Conservation (phyloP, 92 coral and sea anemone genomes). For the Desmophyllum pertusum region DNA sequence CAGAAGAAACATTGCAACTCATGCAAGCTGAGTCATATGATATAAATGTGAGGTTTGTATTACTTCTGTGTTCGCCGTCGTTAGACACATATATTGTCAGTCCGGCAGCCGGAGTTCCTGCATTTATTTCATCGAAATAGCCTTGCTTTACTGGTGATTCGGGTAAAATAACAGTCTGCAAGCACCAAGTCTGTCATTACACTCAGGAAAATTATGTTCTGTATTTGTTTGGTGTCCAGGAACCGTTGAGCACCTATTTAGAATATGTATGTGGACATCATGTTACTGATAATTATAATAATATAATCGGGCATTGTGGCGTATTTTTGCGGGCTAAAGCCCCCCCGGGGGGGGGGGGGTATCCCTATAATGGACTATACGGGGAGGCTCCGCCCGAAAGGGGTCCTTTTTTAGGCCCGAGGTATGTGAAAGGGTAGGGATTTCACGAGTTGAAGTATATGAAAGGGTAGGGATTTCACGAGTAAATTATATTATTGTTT, state of each 20-base stretch:
- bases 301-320: too few species aligned
- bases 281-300: too few species aligned
- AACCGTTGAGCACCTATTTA: slow-evolving; percentile 38
- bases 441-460: too few species aligned
- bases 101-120: slow-evolving; percentile 60
- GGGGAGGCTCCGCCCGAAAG: too few species aligned
- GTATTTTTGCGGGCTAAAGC: too few species aligned
- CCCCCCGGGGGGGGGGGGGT: too few species aligned
- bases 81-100: slow-evolving; percentile 48
- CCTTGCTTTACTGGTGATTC: slow-evolving; percentile 43
- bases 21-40: slow-evolving; percentile 60
- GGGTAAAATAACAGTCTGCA: slow-evolving; percentile 54
- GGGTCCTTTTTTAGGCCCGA: too few species aligned
- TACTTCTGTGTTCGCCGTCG: slow-evolving; percentile 34
- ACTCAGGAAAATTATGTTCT: slow-evolving; percentile 20
- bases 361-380: too few species aligned
- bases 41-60: slow-evolving; percentile 28
- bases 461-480: too few species aligned
- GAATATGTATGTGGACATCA: too few species aligned
- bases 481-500: too few species aligned
- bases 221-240: slow-evolving; percentile 43
- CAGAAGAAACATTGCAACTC: slow-evolving; percentile 44
- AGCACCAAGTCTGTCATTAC: slow-evolving; percentile 38
- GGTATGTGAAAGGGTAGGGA: too few species aligned
- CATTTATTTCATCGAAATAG: not conserved